Evolutionary conservation across 1,140 invertebrate genomes (phyloP), one percentile per base, ranked within the genome.

Genomic region (Monomorium pharaonis): DNA sequence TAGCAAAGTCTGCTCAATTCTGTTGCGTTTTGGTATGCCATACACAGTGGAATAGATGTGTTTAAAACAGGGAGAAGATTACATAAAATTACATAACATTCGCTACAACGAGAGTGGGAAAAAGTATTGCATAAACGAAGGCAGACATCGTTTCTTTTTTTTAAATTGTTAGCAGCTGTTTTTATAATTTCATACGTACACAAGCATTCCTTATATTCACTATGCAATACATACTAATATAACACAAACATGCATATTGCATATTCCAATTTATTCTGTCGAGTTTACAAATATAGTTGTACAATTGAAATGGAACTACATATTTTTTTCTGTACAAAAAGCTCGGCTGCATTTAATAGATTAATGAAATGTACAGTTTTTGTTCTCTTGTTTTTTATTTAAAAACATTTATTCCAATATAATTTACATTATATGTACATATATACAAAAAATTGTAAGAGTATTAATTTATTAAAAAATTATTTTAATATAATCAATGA

Each of bases 11-110:
- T 56, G 24, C 12, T 72, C 37, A 44, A 74, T 69, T 72, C 24
- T 18, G n/a, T 72, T 47, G n/a, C 67, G 27, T 27, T 72, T 58
- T n/a, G 21, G 37, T 14, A n/a, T 81, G 16, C 44, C 76, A 18
- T 27, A 42, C 7, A 30, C 9, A 33, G 42, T 14, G 10, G 3
- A 12, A 24, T 54, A 56, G 37, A 67, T 33, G 62, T 33, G 37
- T 83, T 83, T 3, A 18, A 74, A 83, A 74, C 24, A 18, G 21
- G 10, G 27, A 78, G 76, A 51, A 77, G 56, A 63, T 65, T 78
- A 27, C 42, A 51, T 49, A 65, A 80, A 69, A 80, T 69, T 69
- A 56, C 9, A 42, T 44, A 56, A 78, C 16, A 21, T n/a, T 54
- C 3, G 27, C 27, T 21, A 16, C 42, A 37, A 12, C 21, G 16